Percentiles rank a stretch among this genome's conserved stretches.
Evolutionary conservation across 2,113 vertebrate genomes (phyloP).

Genomic region (Festucalex cinctus): DNA sequence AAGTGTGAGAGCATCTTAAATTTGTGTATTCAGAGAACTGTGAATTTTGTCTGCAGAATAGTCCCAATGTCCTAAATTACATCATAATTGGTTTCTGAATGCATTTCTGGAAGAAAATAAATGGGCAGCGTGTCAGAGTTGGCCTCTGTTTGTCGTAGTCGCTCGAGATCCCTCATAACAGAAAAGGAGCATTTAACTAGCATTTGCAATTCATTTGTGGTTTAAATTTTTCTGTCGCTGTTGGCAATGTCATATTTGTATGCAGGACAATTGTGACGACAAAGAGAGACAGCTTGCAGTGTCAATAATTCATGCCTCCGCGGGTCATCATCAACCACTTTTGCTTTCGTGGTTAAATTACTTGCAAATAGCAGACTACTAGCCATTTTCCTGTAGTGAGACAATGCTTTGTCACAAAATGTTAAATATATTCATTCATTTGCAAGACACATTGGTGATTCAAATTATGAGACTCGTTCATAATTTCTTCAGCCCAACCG

Average conservation of each 20-base stretch:
- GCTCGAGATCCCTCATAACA: constrained; percentile 8
- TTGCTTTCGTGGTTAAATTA: constrained; percentile 24
- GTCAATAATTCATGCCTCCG: constrained; percentile 60
- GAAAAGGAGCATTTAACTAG: constrained; percentile 18
- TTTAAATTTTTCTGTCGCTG: constrained; percentile 39
- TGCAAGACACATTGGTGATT: constrained; percentile 2
- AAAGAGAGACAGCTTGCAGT: constrained; percentile 53
- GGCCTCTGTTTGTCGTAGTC: constrained; percentile 6
- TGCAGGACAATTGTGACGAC: constrained; percentile 37
- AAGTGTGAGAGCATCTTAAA: neutral
- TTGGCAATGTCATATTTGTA: constrained; percentile 53
- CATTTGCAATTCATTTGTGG: constrained; percentile 40
- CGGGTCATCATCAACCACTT: constrained; percentile 35
- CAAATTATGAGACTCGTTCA: constrained; percentile 23
- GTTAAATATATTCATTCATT: constrained; percentile 11
- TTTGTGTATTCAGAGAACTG: constrained; percentile 6
- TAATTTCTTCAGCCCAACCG: constrained; percentile 22
- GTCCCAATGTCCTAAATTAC: neutral
- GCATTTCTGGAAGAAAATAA: constrained; percentile 5
- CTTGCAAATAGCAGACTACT: neutral
- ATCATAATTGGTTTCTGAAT: neutral
- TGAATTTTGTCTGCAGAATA: constrained; percentile 12
- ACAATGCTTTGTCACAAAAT: neutral
- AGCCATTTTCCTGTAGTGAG: neutral
- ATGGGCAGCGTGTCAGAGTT: neutral